Evolutionary conservation across 2,113 vertebrate species (phyloP), one percentile per base, ranked within the genome.

Genomic region (Triplophysa dalaica): DNA sequence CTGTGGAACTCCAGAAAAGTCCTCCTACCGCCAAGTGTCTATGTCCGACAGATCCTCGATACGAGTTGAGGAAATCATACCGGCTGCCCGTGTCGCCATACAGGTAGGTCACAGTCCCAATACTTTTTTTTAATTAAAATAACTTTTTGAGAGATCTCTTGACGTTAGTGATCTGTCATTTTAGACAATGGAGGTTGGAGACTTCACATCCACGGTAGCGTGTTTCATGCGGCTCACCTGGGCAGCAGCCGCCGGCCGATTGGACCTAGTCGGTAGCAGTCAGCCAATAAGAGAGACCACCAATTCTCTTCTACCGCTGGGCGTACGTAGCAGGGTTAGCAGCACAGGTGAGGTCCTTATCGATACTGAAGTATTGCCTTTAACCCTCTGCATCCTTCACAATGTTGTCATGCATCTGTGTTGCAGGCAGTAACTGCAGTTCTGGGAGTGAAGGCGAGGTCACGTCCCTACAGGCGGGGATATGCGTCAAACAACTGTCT

Each of bases 181-280:
- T 22, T 69, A 99, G 98, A 99, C 96, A 0, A 99, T 99, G 98
- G 98, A 99, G 86, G 96, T 98, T 29, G 94, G 89, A 0, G 97
- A 99, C 87, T 99, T 98, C 90, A 98, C 96, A 3, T 96, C 96
- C 60, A 99, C 98, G 0, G 97, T 99, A 78, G 95, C 98, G 78
- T 99, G 98, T 83, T 99, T 99, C 91, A 99, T 98, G 96, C 91
- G 97, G 5, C 90, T 99, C 67, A 98, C 98, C 0, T 99, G 98
- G 98, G 98, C 98, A 8, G 98, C 98, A 0, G 98, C 98, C 43
- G 98, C 97, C 0, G 98, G 98, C 52, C 93, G 96, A 6, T 89
- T 99, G 77, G 98, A 99, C 88, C 95, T 99, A 0, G 97, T 99
- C 62, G 98, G 98, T 74, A 99, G 97, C 60, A 97, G 96, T 60